Evolutionary conservation across 2,888 invertebrate species (phyloP), one percentile per base, ranked within the genome.

Genomic region (Eustalomyia histrio): DNA sequence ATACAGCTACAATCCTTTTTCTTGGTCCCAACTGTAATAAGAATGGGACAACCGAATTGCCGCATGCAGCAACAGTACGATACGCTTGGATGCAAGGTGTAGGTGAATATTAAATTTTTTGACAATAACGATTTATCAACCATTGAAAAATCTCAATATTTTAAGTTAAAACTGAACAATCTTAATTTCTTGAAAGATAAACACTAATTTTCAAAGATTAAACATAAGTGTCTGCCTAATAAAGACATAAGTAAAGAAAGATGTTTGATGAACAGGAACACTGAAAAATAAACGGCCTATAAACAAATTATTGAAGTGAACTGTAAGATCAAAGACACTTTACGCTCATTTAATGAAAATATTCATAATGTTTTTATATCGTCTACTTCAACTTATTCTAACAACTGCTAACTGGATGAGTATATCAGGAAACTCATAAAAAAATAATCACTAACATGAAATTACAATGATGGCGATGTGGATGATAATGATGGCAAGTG

Each of bases 241-340:
- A 39, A 39, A 5, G 29, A 1, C 29, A 12, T 39, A 39, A 39
- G 39, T 39, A 12, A 39, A 2, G 6, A 39, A 39, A 39, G 39
- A 39, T 39, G 12, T 16, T 52, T 61, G 4, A 60, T 50, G 33
- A 69, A 69, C 50, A 50, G 58, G 33, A 69, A 50, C 35, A 50
- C 12, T 64, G 24, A 53, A 64, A 71, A 65, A n/a, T 61, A 72
- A 78, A 72, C 43, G 60, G 35, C 33, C 65, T 60, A 61, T 71
- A 55, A 61, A 78, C 43, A 60, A 60, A 58, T 58, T 58, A 53
- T 55, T 67, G 58, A 73, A 83, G 69, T 71, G 81, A 81, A 81
- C 76, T 76, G 67, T 71, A 76, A 81, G 81, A 82, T 83, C 83
- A 82, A 83, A 83, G 76, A 75, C 67, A 81, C 73, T 79, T 79